phyloP scores from a whole-genome alignment of 2,113 vertebrate genomes.

The Oriolus oriolus region DNA sequence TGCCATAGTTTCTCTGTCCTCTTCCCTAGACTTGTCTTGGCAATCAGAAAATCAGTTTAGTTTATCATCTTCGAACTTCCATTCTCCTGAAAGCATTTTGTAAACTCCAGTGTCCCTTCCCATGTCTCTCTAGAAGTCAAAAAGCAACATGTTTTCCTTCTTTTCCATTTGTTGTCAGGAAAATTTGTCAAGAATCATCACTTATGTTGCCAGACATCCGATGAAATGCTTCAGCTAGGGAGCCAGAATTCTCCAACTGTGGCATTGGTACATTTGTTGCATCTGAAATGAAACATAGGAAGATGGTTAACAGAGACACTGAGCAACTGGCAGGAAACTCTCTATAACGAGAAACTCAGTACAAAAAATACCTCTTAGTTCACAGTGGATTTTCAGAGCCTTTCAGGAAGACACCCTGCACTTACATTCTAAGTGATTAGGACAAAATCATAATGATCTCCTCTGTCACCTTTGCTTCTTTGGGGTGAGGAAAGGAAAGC shows the following conservation, averaged over 20 bases:
- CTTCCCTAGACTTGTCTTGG: conserved; percentile 57
- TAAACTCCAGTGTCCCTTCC: conserved; percentile 52
- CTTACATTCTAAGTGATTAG: background rate
- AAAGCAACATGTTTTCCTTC: conserved; percentile 39
- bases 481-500: background rate
- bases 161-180: conserved; percentile 44
- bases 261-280: background rate
- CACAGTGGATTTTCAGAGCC: conserved; percentile 16
- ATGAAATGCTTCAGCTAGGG: conserved; percentile 41
- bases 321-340: background rate
- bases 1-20: conserved; percentile 60
- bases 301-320: conserved; percentile 14
- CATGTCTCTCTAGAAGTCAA: conserved; percentile 53
- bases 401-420: conserved; percentile 30
- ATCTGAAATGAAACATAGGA: conserved; percentile 62
- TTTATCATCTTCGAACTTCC: conserved; percentile 39
- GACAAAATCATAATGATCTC: background rate
- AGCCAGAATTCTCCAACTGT: conserved; percentile 40
- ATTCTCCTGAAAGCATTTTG: conserved; percentile 16
- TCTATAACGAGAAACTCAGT: background rate
- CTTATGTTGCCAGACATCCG: conserved; percentile 33
- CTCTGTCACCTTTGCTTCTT: background rate
- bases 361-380: conserved; percentile 1
- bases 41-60: conserved; percentile 55
- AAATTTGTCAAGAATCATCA: conserved; percentile 47